A percentile compares a stretch with the other conserved stretches of the same genome.
Conservation (phyloP, 2,797 vertebrate species). For the Periophthalmus magnuspinnatus region DNA sequence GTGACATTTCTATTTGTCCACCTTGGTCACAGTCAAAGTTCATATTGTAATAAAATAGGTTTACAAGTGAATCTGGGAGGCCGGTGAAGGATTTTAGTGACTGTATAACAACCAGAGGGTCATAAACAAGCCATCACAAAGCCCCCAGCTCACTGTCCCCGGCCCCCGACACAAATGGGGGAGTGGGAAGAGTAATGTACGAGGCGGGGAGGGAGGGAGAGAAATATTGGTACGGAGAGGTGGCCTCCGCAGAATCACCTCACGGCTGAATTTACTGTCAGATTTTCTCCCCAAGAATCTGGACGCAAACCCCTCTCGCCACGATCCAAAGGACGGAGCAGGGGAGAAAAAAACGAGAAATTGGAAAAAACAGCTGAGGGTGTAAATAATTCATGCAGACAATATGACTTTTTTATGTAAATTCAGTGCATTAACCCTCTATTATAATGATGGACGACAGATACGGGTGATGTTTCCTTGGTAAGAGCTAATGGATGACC, state of each 20-base stretch:
- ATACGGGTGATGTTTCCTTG: slow-evolving; percentile 99
- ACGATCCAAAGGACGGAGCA: slow-evolving; percentile 62
- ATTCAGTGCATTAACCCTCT: slow-evolving; percentile 99
- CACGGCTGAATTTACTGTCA: slow-evolving; percentile 92
- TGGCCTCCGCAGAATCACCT: slow-evolving; percentile 78
- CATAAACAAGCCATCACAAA: slow-evolving; percentile 40
- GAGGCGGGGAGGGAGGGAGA: slow-evolving; percentile 24
- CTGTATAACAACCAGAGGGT: slow-evolving; percentile 36
- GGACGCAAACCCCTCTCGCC: slow-evolving; percentile 82
- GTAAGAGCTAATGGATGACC: slow-evolving; percentile 99
- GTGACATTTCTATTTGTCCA: not conserved
- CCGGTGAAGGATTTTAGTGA: slow-evolving; percentile 37
- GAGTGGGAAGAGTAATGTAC: slow-evolving; percentile 24
- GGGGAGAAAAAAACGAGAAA: slow-evolving; percentile 55
- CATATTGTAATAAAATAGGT: slow-evolving; percentile 16
- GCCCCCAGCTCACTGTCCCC: slow-evolving; percentile 32
- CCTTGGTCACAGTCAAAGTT: not conserved
- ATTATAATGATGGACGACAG: slow-evolving; percentile 99
- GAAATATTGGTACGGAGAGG: slow-evolving; percentile 59
- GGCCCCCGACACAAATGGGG: slow-evolving; percentile 39
- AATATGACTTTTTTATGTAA: slow-evolving; percentile 99
- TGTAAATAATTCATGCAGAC: slow-evolving; percentile 99
- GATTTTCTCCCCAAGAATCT: slow-evolving; percentile 91
- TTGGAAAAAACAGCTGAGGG: slow-evolving; percentile 98
- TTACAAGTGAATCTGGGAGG: slow-evolving; percentile 23